Evolutionary conservation across 2,797 vertebrate species (phyloP).

Genomic region (Clarias fuscus): DNA sequence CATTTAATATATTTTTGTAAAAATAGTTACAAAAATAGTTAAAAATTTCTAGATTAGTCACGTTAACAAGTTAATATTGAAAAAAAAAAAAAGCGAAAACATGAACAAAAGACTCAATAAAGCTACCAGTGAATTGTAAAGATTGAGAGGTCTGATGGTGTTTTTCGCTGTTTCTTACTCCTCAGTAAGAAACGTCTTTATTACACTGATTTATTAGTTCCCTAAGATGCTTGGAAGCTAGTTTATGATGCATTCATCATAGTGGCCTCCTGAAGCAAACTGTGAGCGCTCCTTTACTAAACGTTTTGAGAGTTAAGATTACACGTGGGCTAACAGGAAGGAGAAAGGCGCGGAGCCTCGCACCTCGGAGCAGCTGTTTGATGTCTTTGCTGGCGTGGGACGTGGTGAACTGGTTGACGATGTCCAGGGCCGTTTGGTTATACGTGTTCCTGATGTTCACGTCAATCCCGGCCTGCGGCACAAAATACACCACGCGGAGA

Average conservation of each 20-base stretch:
- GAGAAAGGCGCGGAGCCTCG: slow-evolving; percentile 24
- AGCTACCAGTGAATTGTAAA: neutral
- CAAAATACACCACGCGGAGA: neutral
- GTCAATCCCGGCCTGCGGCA: slow-evolving; percentile 69
- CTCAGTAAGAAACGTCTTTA: too few species aligned
- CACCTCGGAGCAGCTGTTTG: slow-evolving; percentile 85
- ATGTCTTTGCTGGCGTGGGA: slow-evolving; percentile 87
- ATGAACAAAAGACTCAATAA: neutral
- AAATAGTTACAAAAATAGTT: too few species aligned
- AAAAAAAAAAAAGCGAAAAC: too few species aligned
- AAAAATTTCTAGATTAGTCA: too few species aligned
- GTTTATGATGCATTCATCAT: too few species aligned
- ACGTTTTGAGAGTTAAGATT: neutral
- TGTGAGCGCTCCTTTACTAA: neutral
- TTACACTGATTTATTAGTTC: too few species aligned
- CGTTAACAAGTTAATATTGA: too few species aligned
- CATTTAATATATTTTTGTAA: too few species aligned
- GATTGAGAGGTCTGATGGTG: neutral
- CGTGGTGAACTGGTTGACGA: slow-evolving; percentile 88
- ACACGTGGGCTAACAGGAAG: neutral
- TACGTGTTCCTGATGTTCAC: slow-evolving; percentile 86
- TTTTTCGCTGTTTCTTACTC: neutral
- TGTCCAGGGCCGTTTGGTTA: slow-evolving; percentile 86
- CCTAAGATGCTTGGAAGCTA: neutral
- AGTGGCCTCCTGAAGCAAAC: neutral